Percentiles rank a stretch among this genome's conserved stretches.
These are phyloP conservation scores for Trissonchulus sp. DNA, from an alignment of 2,888 invertebrate species.

Conservation along the genomic window DNA sequence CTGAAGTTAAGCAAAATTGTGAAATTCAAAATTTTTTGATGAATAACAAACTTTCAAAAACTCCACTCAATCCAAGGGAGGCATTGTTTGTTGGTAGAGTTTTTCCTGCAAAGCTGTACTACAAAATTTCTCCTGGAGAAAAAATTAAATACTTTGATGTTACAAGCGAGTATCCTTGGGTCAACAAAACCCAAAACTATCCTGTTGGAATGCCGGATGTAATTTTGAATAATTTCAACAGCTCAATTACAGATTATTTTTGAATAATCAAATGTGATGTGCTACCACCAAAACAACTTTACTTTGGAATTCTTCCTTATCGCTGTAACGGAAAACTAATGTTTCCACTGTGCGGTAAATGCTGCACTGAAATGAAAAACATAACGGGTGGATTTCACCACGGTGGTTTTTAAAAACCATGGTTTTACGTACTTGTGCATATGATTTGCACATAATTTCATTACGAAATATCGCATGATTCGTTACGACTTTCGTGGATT, in stretches of 20 bases:
- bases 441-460: too few species aligned
- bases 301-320: constrained; percentile 37
- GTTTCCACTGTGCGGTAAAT: constrained; percentile 43
- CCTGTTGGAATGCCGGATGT: constrained; percentile 5
- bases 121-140: constrained; percentile 8
- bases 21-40: too few species aligned
- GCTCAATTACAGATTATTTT: constrained; percentile 15
- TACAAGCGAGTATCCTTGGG: neutral
- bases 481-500: too few species aligned
- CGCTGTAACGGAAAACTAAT: constrained; percentile 39
- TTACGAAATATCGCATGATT: too few species aligned
- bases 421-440: too few species aligned
- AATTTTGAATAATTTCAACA: constrained; percentile 4
- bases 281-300: neutral
- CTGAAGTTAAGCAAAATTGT: too few species aligned
- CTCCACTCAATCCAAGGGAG: neutral
- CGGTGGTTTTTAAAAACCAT: too few species aligned
- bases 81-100: constrained; percentile 9
- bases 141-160: constrained; percentile 19
- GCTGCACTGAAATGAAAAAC: constrained; percentile 37
- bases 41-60: too few species aligned
- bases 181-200: neutral
- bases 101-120: neutral
- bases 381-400: too few species aligned
- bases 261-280: constrained; percentile 12